A percentile compares a stretch with the other conserved stretches of the same genome.
Evolutionary conservation across 2,113 vertebrate genomes (phyloP).

Genomic region (Etheostoma spectabile): DNA sequence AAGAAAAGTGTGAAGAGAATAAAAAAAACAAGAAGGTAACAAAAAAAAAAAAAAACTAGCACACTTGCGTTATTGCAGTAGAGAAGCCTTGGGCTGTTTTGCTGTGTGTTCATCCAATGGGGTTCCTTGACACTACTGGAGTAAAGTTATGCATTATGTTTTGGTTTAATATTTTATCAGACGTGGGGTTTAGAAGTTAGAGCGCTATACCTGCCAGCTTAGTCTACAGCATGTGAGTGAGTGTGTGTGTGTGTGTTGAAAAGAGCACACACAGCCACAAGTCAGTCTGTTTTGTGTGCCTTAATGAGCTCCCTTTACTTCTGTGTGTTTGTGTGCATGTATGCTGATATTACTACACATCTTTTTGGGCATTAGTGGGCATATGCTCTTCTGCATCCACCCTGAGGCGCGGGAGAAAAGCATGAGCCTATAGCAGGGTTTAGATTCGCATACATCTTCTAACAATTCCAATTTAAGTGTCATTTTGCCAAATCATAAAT

Average conservation of each 20-base stretch:
- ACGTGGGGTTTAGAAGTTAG: conserved; percentile 46
- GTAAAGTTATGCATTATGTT: conserved; percentile 44
- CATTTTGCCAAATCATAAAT: conserved; percentile 69
- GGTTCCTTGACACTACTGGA: conserved; percentile 36
- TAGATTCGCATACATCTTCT: conserved; percentile 59
- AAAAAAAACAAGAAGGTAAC: conserved; percentile 15
- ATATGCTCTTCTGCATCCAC: conserved; percentile 8
- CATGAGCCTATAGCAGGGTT: conserved; percentile 56
- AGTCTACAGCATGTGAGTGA: conserved; percentile 4
- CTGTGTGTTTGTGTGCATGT: not conserved
- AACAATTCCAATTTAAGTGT: conserved; percentile 62
- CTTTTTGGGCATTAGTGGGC: conserved; percentile 13
- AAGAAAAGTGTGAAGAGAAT: not conserved
- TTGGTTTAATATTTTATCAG: conserved; percentile 60
- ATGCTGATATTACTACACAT: not conserved
- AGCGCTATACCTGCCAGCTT: conserved; percentile 40
- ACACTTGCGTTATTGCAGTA: conserved; percentile 3
- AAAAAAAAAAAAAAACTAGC: not conserved
- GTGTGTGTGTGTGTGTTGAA: conserved; percentile 3
- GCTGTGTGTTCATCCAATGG: conserved; percentile 40
- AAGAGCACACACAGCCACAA: not conserved
- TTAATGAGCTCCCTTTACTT: not conserved
- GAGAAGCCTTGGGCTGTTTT: conserved; percentile 55
- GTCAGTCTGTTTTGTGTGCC: not conserved
- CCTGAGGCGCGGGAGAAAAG: conserved; percentile 12